These are phyloP conservation scores for Alces alces DNA, from an alignment of 2,113 vertebrate species.

Conservation along the genomic window DNA sequence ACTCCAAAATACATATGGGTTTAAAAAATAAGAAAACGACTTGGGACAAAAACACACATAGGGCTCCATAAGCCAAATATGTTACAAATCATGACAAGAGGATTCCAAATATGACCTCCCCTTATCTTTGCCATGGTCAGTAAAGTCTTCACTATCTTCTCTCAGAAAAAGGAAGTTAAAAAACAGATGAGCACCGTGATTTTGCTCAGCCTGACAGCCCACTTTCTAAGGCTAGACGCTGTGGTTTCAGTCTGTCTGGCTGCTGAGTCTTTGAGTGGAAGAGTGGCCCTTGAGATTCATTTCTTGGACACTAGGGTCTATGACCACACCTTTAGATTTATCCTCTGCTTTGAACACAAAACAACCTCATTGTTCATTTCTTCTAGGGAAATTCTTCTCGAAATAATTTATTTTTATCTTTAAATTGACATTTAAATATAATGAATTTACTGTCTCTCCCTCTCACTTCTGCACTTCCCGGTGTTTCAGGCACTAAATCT, in stretches of 20 bases:
- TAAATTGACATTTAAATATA: neutral
- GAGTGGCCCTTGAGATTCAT: neutral
- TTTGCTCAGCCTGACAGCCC: neutral
- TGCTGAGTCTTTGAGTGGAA: neutral
- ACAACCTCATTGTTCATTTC: neutral
- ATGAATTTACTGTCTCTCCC: neutral
- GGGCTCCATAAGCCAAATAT: conserved; percentile 57
- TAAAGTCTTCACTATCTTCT: conserved; percentile 44
- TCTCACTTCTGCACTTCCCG: neutral
- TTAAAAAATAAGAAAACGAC: conserved; percentile 65
- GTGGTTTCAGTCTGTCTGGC: conserved; percentile 23
- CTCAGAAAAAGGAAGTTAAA: conserved; percentile 57
- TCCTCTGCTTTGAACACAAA: neutral
- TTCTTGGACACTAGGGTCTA: neutral
- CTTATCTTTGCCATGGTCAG: conserved; percentile 54
- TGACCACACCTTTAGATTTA: neutral
- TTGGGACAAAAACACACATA: conserved; percentile 62
- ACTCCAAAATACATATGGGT: conserved; percentile 72
- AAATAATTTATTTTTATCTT: neutral
- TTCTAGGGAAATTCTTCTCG: neutral
- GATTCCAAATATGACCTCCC: conserved; percentile 49
- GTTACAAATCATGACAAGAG: conserved; percentile 36
- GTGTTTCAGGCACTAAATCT: neutral
- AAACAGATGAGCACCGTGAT: conserved; percentile 21
- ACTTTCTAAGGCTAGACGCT: neutral